These are phyloP conservation scores for Sporophila hypoxantha DNA, from an alignment of 2,113 vertebrate species.

Conservation along the genomic window DNA sequence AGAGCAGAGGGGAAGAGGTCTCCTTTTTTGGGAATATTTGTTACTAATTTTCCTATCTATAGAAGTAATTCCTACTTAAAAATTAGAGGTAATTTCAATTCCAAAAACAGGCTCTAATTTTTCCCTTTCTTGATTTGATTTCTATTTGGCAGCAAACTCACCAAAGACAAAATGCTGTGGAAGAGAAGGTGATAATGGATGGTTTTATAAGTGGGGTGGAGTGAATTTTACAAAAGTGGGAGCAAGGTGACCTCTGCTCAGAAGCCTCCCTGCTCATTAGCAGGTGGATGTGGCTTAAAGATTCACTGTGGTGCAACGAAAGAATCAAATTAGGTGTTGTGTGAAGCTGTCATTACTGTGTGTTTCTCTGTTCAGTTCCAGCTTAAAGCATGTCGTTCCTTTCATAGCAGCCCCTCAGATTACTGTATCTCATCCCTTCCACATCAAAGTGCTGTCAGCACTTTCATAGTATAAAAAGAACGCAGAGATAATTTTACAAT, in stretches of 20 bases:
- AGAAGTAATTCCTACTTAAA: neutral
- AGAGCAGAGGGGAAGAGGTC: neutral
- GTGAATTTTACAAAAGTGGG: neutral
- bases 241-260: slow-evolving; percentile 15
- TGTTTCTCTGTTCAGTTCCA: slow-evolving; percentile 1
- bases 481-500: slow-evolving; percentile 23
- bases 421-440: slow-evolving; percentile 29
- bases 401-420: slow-evolving; percentile 31
- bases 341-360: neutral
- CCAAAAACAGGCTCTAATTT: neutral
- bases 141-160: neutral
- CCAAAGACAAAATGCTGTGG: neutral
- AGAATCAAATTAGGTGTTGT: slow-evolving; percentile 8
- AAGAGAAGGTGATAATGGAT: neutral
- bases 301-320: neutral
- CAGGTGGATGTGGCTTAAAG: neutral
- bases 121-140: neutral
- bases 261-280: slow-evolving; percentile 30
- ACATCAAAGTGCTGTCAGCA: slow-evolving; percentile 27
- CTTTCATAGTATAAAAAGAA: neutral
- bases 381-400: neutral
- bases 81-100: neutral
- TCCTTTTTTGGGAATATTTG: neutral
- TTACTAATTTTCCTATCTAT: neutral
- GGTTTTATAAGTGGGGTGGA: neutral